Evolutionary conservation across 2,113 vertebrate genomes (phyloP).

Genomic region (Muscicapa adusta): DNA sequence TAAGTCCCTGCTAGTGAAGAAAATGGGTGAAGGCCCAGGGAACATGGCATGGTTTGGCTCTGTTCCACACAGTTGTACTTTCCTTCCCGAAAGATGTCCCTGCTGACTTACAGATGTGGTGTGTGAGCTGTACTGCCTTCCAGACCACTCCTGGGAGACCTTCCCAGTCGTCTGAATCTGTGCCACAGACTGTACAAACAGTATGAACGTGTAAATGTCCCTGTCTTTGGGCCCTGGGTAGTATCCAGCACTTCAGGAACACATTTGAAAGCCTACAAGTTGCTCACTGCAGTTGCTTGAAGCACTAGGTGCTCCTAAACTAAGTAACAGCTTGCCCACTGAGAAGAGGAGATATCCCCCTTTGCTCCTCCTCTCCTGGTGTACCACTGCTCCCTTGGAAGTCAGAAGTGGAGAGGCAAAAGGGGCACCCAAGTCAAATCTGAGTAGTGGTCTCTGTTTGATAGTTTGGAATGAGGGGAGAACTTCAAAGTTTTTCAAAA

Average conservation of each 20-base stretch:
- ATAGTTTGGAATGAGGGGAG: not conserved
- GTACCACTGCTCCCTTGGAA: not conserved
- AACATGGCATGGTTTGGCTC: not conserved
- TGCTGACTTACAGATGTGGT: not conserved
- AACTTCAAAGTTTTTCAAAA: no score
- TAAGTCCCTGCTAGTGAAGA: not conserved
- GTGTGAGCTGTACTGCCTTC: not conserved
- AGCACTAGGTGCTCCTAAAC: not conserved
- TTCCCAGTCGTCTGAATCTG: not conserved
- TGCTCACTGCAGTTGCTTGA: not conserved
- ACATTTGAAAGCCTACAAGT: accelerated
- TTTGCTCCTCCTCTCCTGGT: accelerated
- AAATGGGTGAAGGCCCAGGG: no score
- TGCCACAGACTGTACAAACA: not conserved
- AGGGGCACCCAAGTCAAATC: not conserved
- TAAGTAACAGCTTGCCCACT: not conserved
- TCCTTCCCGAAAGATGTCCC: not conserved
- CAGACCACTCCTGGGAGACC: not conserved
- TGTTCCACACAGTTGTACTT: not conserved
- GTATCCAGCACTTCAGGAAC: not conserved
- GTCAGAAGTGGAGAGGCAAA: not conserved
- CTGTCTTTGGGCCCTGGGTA: not conserved
- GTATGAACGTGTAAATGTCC: not conserved
- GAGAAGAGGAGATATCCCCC: not conserved
- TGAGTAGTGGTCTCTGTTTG: not conserved